Base-by-base conservation (phyloP, 2,797 vertebrate genomes). In the Smutsia gigantea region DNA sequence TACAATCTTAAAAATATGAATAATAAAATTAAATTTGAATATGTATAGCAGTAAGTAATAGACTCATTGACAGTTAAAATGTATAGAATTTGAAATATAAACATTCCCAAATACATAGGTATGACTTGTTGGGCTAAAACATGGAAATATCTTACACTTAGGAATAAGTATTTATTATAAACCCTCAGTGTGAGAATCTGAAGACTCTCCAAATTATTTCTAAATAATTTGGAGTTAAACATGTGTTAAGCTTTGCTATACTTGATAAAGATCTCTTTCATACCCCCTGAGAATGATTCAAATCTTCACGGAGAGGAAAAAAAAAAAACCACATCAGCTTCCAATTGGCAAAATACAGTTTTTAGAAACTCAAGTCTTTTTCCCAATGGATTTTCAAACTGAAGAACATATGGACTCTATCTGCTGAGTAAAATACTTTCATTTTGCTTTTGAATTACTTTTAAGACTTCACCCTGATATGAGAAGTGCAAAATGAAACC, bases 321-420 rank as follows among this genome's bases (percentile, higher is more conserved):
- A 84, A 90, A 90, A 90, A 90, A 82, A 74, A n/a, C 68, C 94
- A 98, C 97, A 97, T 97, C 97, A 96, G 95, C 97, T 97, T 98
- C 93, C 95, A 97, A 72, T 95, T 97, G 97, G 94, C 97, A 97
- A 97, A 97, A 96, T 97, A 96, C 72, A 93, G 94, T 92, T 96
- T 97, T 94, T 92, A 95, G 94, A 97, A 96, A 92, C 74, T 92
- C 75, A 94, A 79, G 92, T 91, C 75, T 95, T 97, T 97, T 94
- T 11, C 96, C 96, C 95, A 96, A 0, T 97, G 94, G 95, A 29
- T 97, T 97, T 96, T 93, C 94, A 97, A 94, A 97, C 92, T 96
- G 94, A 84, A 94, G 82, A 97, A 97, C 97, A 97, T 97, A 97
- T 97, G 97, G 97, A 96, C 94, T 97, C 97, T 98, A 97, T 98